Evolutionary conservation across 2,797 vertebrate species (phyloP).

Genomic region (Pseudochirops corinnae): DNA sequence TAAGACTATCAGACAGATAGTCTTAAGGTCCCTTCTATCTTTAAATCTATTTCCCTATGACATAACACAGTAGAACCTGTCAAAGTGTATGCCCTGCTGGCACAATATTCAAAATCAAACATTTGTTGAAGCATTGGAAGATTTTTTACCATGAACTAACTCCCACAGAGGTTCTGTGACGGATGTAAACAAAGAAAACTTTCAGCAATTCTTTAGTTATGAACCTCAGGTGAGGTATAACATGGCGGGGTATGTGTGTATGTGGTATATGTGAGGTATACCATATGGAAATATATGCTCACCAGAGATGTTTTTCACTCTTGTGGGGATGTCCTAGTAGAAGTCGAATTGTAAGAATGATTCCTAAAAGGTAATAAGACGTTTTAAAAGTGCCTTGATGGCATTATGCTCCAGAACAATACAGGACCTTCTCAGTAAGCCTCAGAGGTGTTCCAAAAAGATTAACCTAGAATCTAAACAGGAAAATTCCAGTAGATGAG

Average conservation of each 20-base stretch:
- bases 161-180: background rate
- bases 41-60: background rate
- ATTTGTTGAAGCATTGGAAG: background rate
- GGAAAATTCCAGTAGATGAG: background rate
- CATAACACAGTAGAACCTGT: background rate
- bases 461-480: background rate
- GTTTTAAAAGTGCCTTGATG: background rate
- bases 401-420: background rate
- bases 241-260: background rate
- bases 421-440: background rate
- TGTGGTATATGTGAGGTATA: background rate
- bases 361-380: background rate
- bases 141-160: background rate
- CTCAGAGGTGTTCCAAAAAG: background rate
- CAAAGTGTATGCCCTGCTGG: background rate
- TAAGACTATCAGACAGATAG: no score
- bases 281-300: background rate
- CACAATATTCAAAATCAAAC: background rate
- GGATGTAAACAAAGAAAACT: background rate
- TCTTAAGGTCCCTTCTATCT: background rate
- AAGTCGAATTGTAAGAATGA: background rate
- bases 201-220: background rate
- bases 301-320: background rate
- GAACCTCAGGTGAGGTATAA: background rate
- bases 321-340: background rate